phyloP scores from a whole-genome alignment of 1,140 invertebrate genomes.

The Heterodera carotae region DNA sequence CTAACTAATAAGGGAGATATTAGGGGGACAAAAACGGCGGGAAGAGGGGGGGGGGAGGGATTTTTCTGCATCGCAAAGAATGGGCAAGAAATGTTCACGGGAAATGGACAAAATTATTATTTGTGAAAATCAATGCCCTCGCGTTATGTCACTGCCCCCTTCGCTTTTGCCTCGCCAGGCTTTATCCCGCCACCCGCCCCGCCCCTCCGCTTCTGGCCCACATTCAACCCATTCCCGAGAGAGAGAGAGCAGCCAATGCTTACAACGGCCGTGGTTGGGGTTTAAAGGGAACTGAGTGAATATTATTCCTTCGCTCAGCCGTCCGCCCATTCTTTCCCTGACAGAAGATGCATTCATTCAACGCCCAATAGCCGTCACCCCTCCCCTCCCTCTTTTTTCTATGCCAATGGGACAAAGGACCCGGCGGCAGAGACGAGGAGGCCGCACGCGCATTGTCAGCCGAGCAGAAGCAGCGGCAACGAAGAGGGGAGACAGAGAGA shows the following conservation, averaged over 20 bases:
- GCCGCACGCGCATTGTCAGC: background rate
- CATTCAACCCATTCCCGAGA: background rate
- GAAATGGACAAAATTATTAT: slow-evolving; percentile 14
- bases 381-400: background rate
- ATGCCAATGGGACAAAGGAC: background rate
- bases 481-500: background rate
- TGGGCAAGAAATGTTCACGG: background rate
- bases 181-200: background rate
- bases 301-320: background rate
- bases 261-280: background rate
- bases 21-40: too few relatives aligned
- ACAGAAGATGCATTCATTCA: background rate
- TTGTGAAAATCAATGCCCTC: slow-evolving; percentile 12
- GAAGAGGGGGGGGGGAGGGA: background rate
- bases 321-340: background rate
- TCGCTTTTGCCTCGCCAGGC: too few relatives aligned
- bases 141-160: too few relatives aligned
- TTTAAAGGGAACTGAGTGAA: background rate
- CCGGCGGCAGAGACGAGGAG: too few relatives aligned
- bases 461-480: background rate
- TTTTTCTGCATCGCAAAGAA: background rate
- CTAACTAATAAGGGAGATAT: background rate
- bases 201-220: background rate
- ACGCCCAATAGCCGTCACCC: background rate
- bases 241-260: background rate